Base-by-base conservation (phyloP, 1,140 invertebrate species). In the Phthorimaea operculella region DNA sequence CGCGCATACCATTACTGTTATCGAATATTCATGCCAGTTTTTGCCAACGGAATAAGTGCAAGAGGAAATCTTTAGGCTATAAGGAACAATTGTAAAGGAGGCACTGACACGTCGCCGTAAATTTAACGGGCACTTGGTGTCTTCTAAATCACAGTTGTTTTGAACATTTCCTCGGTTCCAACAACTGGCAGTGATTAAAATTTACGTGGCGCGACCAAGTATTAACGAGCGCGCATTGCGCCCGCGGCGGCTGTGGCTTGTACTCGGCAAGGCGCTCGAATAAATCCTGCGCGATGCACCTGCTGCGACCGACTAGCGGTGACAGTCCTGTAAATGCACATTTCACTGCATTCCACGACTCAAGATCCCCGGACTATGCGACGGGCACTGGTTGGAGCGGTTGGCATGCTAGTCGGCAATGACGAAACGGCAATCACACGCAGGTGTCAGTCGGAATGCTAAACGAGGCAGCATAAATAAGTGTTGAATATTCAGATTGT, bases 401-500 rank as follows among this genome's bases (percentile, higher is more conserved):
- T 44, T 39, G 49, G 51, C 33, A 53, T 59, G 48, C 33, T 54
- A 64, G 65, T 8, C 57, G 60, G 58, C 49, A 56, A 64, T 67
- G 70, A 69, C 61, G 63, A 66, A 74, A 76, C 54, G 58, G 66
- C 70, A 71, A 73, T 74, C 62, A 67, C 63, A 63, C 70, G 70
- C 79, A 80, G 77, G 81, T 81, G 81, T 82, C 66, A 73, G 66
- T 48, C 62, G 68, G 76, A 83, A 82, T 79, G 70, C 67, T 79
- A 76, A 82, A 73, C 69, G 75, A 75, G 67, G 53, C 60, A 72
- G 67, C 61, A 79, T 76, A 79, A 81, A 80, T 76, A 73, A 68
- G 69, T 74, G 74, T 81, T 84, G 78, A 83, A 83, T 84, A 84
- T 84, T 84, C 76, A 84, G 78, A 84, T 83, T 78, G 75, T 80